Percentiles rank a stretch among this genome's conserved stretches.
phyloP scores from a whole-genome alignment of 1,140 invertebrate species.

The Drosophila malerkotliana region DNA sequence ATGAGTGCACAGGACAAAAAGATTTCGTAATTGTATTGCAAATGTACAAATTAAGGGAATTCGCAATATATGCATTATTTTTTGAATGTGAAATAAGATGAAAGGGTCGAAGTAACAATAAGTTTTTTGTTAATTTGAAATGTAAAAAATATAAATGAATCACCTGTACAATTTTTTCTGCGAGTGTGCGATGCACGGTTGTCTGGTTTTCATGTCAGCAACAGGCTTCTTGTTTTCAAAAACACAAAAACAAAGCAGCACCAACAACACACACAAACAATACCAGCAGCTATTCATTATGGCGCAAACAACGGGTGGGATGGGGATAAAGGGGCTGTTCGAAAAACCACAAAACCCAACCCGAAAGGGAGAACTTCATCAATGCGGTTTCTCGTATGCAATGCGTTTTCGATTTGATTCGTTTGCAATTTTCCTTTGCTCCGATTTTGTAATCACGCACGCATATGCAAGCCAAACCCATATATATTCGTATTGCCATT shows the following conservation, averaged over 20 bases:
- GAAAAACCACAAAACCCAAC: slow-evolving; percentile 39
- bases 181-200: not conserved
- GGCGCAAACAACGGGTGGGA: slow-evolving; percentile 34
- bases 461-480: slow-evolving; percentile 4
- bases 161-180: not conserved
- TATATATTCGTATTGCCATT: slow-evolving; percentile 14
- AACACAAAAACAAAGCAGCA: slow-evolving; percentile 6
- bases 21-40: too few relatives aligned
- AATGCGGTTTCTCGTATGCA: slow-evolving; percentile 42
- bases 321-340: not conserved
- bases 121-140: not conserved
- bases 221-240: slow-evolving; percentile 53
- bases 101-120: too few relatives aligned
- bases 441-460: slow-evolving; percentile 34
- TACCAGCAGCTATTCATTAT: slow-evolving; percentile 59
- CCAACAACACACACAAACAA: slow-evolving; percentile 4
- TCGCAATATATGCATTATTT: too few relatives aligned
- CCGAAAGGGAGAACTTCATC: slow-evolving; percentile 41
- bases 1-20: not conserved
- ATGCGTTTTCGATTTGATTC: slow-evolving; percentile 44
- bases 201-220: slow-evolving; percentile 48
- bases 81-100: not conserved
- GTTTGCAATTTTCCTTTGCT: slow-evolving; percentile 27
- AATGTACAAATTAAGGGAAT: too few relatives aligned
- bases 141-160: not conserved